Evolutionary conservation across 2,888 invertebrate species (phyloP), one percentile per base, ranked within the genome.

Genomic region (Ennomos fuscantarius): DNA sequence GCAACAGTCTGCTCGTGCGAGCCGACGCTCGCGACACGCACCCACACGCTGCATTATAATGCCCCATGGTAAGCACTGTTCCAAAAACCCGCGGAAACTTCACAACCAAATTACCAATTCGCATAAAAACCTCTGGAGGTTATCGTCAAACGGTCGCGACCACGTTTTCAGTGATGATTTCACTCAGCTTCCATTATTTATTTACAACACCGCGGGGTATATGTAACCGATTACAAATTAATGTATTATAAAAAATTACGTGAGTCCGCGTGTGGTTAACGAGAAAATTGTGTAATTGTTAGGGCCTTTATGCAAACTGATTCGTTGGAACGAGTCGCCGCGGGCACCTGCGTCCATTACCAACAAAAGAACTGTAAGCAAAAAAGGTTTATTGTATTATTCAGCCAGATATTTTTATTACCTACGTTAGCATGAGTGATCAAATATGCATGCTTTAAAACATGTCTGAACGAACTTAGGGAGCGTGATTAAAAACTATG

Each of bases 1-100:
- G 90, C 90, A 91, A 91, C 90, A 91, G 90, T 91, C 88, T 89
- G 89, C 83, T 85, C 86, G 84, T 84, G 89, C 85, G 85, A 81
- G 85, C 87, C 87, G 79, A 65, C 78, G 80, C 76, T 77, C 78
- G 81, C 85, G 76, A 79, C 76, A 78, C 78, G 79, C 72, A 76
- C 71, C 72, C 73, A 72, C 72, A 72, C 81, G 76, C 70, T 77
- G 80, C 84, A 78, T 66, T 81, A 85, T 78, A 80, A 89, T 90
- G 89, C 78, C 83, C 78, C 79, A 87, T 84, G 89, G 91, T 90
- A 89, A 90, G 87, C 85, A 76, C 70, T 68, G 68, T 67, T 72
- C 69, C 70, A 72, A 66, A 67, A 69, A 64, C 68, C 67, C 59
- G 70, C 70, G 69, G 72, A 57, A 66, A 63, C 63, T 66, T 72